A percentile compares a stretch with the other conserved stretches of the same genome.
Conservation (phyloP, 92 coral and sea anemone species). For the Montipora capitata region DNA sequence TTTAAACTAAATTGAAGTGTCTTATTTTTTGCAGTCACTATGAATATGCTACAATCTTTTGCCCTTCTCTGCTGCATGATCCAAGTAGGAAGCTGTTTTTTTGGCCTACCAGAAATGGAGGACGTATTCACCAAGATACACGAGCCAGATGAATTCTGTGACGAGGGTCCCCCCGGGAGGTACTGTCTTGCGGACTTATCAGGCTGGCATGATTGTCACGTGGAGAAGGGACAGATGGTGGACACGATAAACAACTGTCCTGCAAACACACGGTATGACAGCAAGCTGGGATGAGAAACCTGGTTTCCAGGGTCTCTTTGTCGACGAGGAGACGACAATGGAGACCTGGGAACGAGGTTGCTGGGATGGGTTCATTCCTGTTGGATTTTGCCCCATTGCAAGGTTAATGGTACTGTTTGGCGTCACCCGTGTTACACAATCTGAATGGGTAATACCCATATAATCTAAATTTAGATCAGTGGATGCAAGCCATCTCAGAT, state of each 20-base stretch:
- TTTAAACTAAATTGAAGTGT: too few species aligned
- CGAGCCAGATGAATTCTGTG: conserved; percentile 54
- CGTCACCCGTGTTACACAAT: too few species aligned
- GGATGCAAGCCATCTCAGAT: too few species aligned
- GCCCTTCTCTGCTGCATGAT: neutral
- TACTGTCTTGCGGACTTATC: conserved; percentile 58
- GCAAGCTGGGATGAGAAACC: neutral
- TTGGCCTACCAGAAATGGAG: neutral
- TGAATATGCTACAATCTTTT: neutral
- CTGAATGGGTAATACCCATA: too few species aligned
- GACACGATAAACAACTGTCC: conserved; percentile 55
- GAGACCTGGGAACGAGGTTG: too few species aligned
- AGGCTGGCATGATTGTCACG: conserved; percentile 69
- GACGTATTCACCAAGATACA: neutral
- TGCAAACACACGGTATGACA: conserved; percentile 46
- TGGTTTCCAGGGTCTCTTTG: too few species aligned
- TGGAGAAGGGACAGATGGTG: conserved; percentile 55
- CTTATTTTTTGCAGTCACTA: neutral
- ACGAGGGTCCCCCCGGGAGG: conserved; percentile 75
- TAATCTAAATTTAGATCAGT: too few species aligned
- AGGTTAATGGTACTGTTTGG: too few species aligned
- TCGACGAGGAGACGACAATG: too few species aligned
- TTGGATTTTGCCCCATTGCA: too few species aligned
- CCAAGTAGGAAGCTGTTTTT: neutral
- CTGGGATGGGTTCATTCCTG: neutral